Conservation (phyloP, 2,113 vertebrate species). For the Syrrhaptes paradoxus region DNA sequence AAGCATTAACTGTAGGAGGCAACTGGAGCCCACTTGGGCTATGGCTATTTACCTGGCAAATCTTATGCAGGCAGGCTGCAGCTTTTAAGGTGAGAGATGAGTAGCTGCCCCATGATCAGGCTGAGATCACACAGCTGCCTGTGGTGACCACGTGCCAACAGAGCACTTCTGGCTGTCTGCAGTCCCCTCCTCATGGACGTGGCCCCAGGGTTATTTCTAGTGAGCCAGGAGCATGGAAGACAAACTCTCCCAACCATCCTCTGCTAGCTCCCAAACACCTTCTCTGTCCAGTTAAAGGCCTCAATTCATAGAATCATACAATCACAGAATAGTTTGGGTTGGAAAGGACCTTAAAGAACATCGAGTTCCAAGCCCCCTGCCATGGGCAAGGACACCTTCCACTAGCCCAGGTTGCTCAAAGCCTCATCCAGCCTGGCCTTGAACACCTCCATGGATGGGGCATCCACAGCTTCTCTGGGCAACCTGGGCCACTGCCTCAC, state of each 20-base stretch:
- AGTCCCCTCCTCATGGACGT: rapidly evolving
- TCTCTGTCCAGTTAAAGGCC: not conserved
- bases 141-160: not conserved
- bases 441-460: too few species aligned
- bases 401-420: too few species aligned
- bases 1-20: not conserved
- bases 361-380: too few species aligned
- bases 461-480: too few species aligned
- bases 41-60: not conserved
- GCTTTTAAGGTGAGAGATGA: not conserved
- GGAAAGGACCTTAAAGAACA: too few species aligned
- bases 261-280: not conserved
- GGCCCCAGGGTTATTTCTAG: not conserved
- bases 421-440: too few species aligned
- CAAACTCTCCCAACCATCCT: rapidly evolving
- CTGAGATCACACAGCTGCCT: not conserved
- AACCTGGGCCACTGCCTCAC: too few species aligned
- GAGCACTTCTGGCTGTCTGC: not conserved
- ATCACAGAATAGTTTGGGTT: too few species aligned
- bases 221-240: not conserved
- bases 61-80: rapidly evolving
- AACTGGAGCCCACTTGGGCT: not conserved
- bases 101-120: not conserved
- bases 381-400: too few species aligned
- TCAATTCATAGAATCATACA: not conserved